These are phyloP conservation scores for Nephrotoma guestfalica DNA, from an alignment of 2,888 invertebrate species.

Conservation along the genomic window DNA sequence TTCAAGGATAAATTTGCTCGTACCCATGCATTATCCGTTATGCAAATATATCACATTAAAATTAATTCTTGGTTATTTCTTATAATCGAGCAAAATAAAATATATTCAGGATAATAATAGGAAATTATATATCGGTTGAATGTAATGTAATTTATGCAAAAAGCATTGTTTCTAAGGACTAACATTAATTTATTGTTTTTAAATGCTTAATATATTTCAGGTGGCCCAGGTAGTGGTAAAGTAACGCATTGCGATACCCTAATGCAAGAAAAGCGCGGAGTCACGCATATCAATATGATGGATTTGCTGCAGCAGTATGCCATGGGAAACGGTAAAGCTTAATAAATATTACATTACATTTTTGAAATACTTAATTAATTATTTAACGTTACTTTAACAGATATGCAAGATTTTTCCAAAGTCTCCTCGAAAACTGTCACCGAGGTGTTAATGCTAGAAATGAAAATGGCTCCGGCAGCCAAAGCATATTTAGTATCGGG, in stretches of 20 bases:
- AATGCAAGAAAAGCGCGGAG: constrained; percentile 71
- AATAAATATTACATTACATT: neutral
- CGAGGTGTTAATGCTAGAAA: constrained; percentile 81
- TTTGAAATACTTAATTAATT: neutral
- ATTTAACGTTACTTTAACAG: constrained; percentile 28
- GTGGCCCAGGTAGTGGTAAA: constrained; percentile 95
- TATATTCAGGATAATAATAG: too few species aligned
- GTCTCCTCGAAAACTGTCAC: constrained; percentile 76
- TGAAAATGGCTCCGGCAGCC: constrained; percentile 82
- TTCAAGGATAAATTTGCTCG: too few species aligned
- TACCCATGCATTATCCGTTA: too few species aligned
- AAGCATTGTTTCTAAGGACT: too few species aligned
- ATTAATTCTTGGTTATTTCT: too few species aligned
- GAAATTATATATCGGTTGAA: too few species aligned
- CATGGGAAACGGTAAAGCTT: constrained; percentile 59
- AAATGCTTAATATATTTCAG: constrained; percentile 32
- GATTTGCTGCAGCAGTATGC: constrained; percentile 80
- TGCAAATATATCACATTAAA: too few species aligned
- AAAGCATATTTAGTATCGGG: constrained; percentile 80
- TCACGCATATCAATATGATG: constrained; percentile 84
- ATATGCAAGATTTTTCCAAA: constrained; percentile 77
- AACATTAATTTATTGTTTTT: constrained; percentile 3
- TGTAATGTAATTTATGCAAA: too few species aligned
- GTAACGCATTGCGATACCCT: constrained; percentile 92
- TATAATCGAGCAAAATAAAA: too few species aligned